Evolutionary conservation across 2,113 vertebrate species (phyloP).

Genomic region (Anhinga anhinga): DNA sequence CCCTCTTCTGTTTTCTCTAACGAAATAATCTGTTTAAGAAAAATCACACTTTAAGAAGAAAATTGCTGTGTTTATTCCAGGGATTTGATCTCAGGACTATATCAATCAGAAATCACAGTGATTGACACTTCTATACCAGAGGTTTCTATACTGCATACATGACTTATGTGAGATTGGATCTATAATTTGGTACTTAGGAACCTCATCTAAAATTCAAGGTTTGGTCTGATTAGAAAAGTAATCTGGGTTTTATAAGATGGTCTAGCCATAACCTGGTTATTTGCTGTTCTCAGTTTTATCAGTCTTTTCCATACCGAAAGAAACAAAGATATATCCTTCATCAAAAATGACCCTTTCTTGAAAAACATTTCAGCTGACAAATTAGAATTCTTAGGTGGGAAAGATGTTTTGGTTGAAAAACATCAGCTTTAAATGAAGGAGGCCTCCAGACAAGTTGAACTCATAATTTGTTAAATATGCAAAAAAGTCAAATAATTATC

Average conservation of each 20-base stretch:
- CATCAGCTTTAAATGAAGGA: not conserved
- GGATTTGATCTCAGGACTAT: not conserved
- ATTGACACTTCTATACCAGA: not conserved
- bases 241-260: not conserved
- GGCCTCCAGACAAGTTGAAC: not conserved
- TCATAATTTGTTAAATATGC: not conserved
- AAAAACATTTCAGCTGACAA: not conserved
- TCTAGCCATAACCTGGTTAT: not conserved
- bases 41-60: not conserved
- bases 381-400: not conserved
- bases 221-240: not conserved
- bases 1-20: not conserved
- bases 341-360: not conserved
- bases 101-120: not conserved
- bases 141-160: not conserved
- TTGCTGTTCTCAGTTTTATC: not conserved
- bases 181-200: not conserved
- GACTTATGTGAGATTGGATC: not conserved
- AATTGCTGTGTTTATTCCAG: not conserved
- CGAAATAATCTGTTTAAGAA: not conserved
- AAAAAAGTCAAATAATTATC: not conserved
- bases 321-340: not conserved
- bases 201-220: not conserved
- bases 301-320: not conserved
- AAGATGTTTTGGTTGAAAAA: not conserved